Evolutionary conservation across 2,797 vertebrate genomes (phyloP), one percentile per base, ranked within the genome.

Genomic region (Gallirallus australis): DNA sequence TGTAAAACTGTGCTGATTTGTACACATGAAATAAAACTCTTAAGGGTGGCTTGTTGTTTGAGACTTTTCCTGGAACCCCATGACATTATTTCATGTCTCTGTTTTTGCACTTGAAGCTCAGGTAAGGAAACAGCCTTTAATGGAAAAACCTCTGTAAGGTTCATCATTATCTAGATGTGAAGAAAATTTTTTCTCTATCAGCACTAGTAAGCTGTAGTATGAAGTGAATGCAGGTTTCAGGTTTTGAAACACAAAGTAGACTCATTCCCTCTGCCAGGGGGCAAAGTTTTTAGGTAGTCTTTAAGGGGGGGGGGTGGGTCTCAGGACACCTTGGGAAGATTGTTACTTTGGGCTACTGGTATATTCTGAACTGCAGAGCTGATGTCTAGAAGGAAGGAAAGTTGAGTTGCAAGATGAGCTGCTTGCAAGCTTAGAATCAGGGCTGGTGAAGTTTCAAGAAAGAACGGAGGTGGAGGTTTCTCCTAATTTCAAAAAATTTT

Each of bases 151-250:
- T 14, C 21, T 19, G 20, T 37, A 35, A 50, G 47, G 6, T 31
- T 73, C 61, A 17, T 48, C 48, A 42, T 40, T 50, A 40, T 4
- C 30, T 9, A 73, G 8, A 45, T 13, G 50, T 3, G 21, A 85
- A 65, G 4, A 65, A 33, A 18, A 6, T 5, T 40, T 31, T 84
- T 66, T 60, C 7, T 2, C 0, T n/a, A 19, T 48, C 19, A 48
- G 72, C 20, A 15, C 15, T 53, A 37, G 33, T 40, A 59, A 33
- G 12, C 23, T 35, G 17, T 33, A 70, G 3, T 9, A 28, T 31
- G 54, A 82, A 39, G 19, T 11, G 17, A 80, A 42, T 30, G 39
- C 0, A 0, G 11, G 17, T 20, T 48, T 24, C 14, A 15, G 11
- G 28, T n/a, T 85, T 84, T 42, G 53, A 78, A 87, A 61, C 25